These are phyloP conservation scores for Drosophila aff. DNA, from an alignment of 1,140 invertebrate genomes.

Conservation along the genomic window DNA sequence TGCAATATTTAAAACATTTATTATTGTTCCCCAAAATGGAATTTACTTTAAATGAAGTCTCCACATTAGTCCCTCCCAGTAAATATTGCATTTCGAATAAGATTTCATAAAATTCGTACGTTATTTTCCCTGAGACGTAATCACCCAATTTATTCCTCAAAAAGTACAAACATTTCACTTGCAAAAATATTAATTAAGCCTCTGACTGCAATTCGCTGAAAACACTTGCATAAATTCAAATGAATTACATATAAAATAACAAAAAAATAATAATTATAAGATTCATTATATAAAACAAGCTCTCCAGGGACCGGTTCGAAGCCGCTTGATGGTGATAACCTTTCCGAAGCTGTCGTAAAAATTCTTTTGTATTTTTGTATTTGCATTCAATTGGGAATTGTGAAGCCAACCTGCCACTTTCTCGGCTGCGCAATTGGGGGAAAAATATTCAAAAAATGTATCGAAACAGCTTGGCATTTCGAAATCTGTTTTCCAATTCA, in stretches of 20 bases:
- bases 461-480: constrained; percentile 21
- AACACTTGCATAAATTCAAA: neutral
- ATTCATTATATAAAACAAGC: constrained; percentile 5
- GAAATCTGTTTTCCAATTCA: constrained; percentile 55
- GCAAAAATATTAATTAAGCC: constrained; percentile 3
- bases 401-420: constrained; percentile 14
- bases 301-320: constrained; percentile 4
- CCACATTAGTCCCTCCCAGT: neutral
- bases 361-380: neutral
- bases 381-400: constrained; percentile 12
- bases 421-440: constrained; percentile 14
- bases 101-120: neutral
- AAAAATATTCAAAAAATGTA: constrained; percentile 21
- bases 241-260: constrained; percentile 7
- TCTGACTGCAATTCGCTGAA: neutral
- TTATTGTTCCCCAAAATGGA: neutral
- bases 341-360: constrained; percentile 10
- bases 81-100: neutral
- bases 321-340: neutral
- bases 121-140: neutral
- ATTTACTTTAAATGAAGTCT: neutral
- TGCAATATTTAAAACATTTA: neutral
- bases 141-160: neutral
- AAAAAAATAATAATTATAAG: neutral
- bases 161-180: neutral